Conservation (phyloP, 2,888 invertebrate species). For the Erannis defoliaria region DNA sequence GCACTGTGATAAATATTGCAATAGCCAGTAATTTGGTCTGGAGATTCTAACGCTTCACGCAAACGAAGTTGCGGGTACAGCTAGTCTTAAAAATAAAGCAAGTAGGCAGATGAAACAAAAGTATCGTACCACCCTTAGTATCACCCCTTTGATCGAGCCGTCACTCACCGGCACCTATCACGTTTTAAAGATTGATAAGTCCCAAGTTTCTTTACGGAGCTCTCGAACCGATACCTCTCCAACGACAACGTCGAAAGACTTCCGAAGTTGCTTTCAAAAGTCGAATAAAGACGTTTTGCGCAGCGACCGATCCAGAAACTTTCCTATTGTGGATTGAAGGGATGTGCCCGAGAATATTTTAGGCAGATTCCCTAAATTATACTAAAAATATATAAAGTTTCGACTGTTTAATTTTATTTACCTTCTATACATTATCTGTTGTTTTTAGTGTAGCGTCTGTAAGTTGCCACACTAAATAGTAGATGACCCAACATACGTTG, state of each 20-base stretch:
- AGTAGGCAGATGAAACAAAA: background rate
- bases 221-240: conserved; percentile 60
- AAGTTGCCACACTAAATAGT: too few species aligned
- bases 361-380: conserved; percentile 1
- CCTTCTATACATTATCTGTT: too few species aligned
- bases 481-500: too few species aligned
- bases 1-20: too few species aligned
- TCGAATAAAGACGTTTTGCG: conserved; percentile 63
- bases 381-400: background rate
- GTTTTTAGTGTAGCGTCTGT: too few species aligned
- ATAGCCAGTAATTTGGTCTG: too few species aligned
- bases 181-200: conserved; percentile 61
- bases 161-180: conserved; percentile 33
- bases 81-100: background rate
- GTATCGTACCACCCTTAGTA: conserved; percentile 14
- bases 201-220: conserved; percentile 56
- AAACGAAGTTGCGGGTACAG: too few species aligned
- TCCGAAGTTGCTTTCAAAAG: conserved; percentile 53
- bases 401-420: too few species aligned
- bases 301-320: conserved; percentile 52
- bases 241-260: conserved; percentile 50
- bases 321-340: conserved; percentile 35
- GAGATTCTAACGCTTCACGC: too few species aligned
- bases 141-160: conserved; percentile 13
- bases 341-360: conserved; percentile 22